Percentiles rank a stretch among this genome's conserved stretches.
Conservation (phyloP, 2,888 invertebrate species). For the Meiosimyza decipiens region DNA sequence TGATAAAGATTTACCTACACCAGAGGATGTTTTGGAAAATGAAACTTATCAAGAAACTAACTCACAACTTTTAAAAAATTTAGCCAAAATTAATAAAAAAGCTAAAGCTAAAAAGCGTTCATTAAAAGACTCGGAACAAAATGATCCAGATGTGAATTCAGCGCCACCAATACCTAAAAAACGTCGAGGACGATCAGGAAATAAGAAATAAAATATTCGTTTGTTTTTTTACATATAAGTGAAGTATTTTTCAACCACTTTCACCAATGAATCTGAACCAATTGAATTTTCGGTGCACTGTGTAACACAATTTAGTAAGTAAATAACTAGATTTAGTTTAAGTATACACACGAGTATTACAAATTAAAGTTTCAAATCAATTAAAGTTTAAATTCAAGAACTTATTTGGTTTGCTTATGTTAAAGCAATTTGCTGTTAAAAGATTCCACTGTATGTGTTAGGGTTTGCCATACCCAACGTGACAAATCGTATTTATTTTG, state of each 20-base stretch:
- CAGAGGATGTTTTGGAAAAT: slow-evolving; percentile 47
- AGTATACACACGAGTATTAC: too few species aligned
- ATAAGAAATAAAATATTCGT: slow-evolving; percentile 44
- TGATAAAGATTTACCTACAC: slow-evolving; percentile 35
- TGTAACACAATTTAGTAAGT: too few species aligned
- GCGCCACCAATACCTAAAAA: slow-evolving; percentile 46
- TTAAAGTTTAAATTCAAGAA: too few species aligned
- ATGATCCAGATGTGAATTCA: slow-evolving; percentile 41
- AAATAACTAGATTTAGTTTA: too few species aligned
- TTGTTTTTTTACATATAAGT: slow-evolving; percentile 4
- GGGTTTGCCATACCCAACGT: too few species aligned
- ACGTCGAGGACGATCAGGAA: slow-evolving; percentile 40
- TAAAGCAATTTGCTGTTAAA: too few species aligned
- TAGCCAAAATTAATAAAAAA: slow-evolving; percentile 54
- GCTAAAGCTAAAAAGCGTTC: slow-evolving; percentile 50
- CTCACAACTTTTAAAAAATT: slow-evolving; percentile 53
- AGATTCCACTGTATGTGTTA: too few species aligned
- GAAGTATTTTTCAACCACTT: neutral
- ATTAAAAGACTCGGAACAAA: slow-evolving; percentile 44
- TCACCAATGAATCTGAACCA: too few species aligned
- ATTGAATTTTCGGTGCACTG: too few species aligned
- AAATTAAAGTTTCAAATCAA: too few species aligned
- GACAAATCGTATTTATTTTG: too few species aligned
- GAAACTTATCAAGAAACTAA: slow-evolving; percentile 51
- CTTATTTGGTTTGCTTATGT: too few species aligned